Evolutionary conservation across 1,140 invertebrate genomes (phyloP).

Genomic region (Sesamia nonagrioides): DNA sequence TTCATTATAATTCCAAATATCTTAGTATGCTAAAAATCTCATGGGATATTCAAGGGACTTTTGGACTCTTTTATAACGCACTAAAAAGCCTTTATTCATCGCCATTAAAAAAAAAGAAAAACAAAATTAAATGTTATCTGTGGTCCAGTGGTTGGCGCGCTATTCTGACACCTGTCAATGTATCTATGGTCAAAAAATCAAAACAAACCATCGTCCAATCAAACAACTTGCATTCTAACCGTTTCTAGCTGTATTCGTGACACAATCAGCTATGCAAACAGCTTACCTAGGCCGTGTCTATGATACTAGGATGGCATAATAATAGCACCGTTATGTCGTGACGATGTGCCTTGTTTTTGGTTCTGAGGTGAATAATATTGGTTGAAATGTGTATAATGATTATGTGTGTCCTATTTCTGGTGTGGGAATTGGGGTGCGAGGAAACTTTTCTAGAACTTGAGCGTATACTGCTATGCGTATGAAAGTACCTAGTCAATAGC

Average conservation of each 20-base stretch:
- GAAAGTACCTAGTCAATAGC: too few relatives aligned
- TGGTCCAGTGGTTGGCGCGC: too few relatives aligned
- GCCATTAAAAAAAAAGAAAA: too few relatives aligned
- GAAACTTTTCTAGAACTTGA: neutral
- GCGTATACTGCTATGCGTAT: neutral
- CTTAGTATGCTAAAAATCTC: too few relatives aligned
- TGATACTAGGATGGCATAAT: slow-evolving; percentile 18
- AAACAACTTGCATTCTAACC: slow-evolving; percentile 26
- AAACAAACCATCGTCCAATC: neutral
- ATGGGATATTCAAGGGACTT: too few relatives aligned
- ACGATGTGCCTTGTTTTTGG: slow-evolving; percentile 38
- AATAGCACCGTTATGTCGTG: slow-evolving; percentile 44
- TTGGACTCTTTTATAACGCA: too few relatives aligned
- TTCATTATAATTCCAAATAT: too few relatives aligned
- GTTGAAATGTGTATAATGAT: neutral
- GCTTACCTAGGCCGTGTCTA: slow-evolving; percentile 33
- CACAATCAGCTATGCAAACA: slow-evolving; percentile 37
- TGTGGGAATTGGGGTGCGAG: slow-evolving; percentile 1
- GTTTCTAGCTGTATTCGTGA: slow-evolving; percentile 26
- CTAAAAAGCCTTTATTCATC: too few relatives aligned
- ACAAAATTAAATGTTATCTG: too few relatives aligned
- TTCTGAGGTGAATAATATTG: slow-evolving; percentile 39
- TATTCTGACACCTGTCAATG: too few relatives aligned
- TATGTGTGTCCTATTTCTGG: slow-evolving; percentile 7
- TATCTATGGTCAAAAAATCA: neutral